Percentiles rank a stretch among this genome's conserved stretches.
phyloP scores from a whole-genome alignment of 1,140 invertebrate genomes.

The Drosophila tani region DNA sequence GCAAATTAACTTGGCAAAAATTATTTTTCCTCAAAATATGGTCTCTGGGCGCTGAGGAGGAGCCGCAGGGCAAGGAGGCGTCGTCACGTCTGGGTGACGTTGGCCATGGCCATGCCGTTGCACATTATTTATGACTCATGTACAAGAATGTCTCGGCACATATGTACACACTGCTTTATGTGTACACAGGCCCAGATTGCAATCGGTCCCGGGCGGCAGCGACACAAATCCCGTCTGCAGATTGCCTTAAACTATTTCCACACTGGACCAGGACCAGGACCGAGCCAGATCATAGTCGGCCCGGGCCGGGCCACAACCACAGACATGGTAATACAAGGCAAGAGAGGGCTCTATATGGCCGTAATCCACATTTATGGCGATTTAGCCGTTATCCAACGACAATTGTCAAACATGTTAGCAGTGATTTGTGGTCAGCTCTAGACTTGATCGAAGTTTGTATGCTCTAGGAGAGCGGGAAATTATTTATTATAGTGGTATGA shows the following conservation, averaged over 20 bases:
- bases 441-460: not conserved
- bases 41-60: not conserved
- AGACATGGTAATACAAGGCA: constrained; percentile 16
- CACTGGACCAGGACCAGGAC: not conserved
- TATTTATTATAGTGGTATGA: not conserved
- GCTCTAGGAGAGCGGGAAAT: not conserved
- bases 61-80: constrained; percentile 20
- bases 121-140: constrained; percentile 56
- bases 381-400: constrained; percentile 51
- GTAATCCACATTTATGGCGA: constrained; percentile 50
- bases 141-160: constrained; percentile 38
- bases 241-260: constrained; percentile 45
- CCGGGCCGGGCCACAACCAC: constrained; percentile 23
- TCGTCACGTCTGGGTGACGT: constrained; percentile 55
- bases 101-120: constrained; percentile 49
- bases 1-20: constrained; percentile 74
- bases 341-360: constrained; percentile 30
- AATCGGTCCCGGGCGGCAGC: constrained; percentile 21
- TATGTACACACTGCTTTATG: constrained; percentile 4
- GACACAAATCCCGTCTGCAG: constrained; percentile 28
- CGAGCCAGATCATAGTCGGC: constrained; percentile 25
- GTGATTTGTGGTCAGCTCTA: constrained; percentile 18
- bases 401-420: constrained; percentile 36
- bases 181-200: constrained; percentile 20
- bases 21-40: constrained; percentile 42